Conservation (phyloP, 2,888 invertebrate genomes). For the Cylindroiulus punctatus region DNA sequence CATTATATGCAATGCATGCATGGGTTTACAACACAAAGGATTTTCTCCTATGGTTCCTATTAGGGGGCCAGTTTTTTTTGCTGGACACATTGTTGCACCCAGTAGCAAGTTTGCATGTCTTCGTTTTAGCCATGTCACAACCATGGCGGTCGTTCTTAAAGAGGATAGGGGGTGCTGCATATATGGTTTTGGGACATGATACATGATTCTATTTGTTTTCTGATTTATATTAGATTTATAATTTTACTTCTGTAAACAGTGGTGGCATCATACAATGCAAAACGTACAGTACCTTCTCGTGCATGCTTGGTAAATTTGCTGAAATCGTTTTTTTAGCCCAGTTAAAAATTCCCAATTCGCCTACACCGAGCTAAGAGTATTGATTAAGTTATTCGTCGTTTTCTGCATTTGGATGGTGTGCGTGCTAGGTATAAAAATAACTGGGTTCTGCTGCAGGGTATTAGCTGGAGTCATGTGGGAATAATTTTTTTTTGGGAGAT, state of each 20-base stretch:
- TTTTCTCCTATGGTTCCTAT: neutral
- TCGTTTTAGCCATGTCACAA: no score
- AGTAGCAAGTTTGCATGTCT: no score
- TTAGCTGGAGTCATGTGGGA: slow-evolving; percentile 43
- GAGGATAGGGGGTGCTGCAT: no score
- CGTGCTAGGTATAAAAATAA: slow-evolving; percentile 38
- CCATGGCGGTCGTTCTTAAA: no score
- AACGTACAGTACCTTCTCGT: no score
- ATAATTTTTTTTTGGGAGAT: slow-evolving; percentile 4
- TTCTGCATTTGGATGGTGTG: neutral
- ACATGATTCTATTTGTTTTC: no score
- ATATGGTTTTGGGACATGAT: no score
- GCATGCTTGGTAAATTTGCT: neutral
- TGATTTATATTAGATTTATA: no score
- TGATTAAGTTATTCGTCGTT: neutral
- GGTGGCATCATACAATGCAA: no score
- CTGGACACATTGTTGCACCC: no score
- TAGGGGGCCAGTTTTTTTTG: neutral
- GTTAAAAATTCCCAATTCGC: neutral
- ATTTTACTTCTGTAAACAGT: no score
- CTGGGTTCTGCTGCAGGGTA: neutral
- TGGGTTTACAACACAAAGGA: neutral
- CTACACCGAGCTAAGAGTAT: neutral
- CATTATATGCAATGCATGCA: neutral
- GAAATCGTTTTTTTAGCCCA: neutral